Evolutionary conservation across 2,888 invertebrate genomes (phyloP).

Genomic region (Nowickia ferox): DNA sequence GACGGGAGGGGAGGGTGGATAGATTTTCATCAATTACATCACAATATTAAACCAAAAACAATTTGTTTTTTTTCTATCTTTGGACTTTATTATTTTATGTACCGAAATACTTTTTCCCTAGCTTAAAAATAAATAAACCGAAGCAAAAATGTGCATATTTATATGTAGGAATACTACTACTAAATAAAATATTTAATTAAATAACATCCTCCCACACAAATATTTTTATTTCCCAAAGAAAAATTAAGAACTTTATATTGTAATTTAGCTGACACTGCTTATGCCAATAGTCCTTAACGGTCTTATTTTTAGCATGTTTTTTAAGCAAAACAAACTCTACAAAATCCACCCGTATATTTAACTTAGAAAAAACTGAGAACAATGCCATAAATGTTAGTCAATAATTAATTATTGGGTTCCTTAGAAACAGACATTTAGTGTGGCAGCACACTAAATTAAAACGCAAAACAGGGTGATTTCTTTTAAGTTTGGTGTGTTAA

Average conservation of each 20-base stretch:
- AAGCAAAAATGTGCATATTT: no score
- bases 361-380: neutral
- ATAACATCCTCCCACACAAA: neutral
- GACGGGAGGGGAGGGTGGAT: no score
- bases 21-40: no score
- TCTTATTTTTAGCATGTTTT: neutral
- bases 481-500: no score
- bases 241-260: neutral
- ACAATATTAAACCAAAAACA: no score
- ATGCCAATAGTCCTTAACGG: no score
- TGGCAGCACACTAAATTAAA: neutral
- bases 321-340: neutral
- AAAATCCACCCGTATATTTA: neutral
- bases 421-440: constrained; percentile 15
- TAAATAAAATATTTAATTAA: neutral
- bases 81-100: no score
- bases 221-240: no score
- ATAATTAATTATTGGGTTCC: constrained; percentile 43
- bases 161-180: neutral
- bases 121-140: no score
- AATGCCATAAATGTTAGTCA: neutral
- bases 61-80: no score
- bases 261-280: neutral
- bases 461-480: neutral
- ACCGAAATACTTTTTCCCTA: no score